A percentile compares a stretch with the other conserved stretches of the same genome.
These are phyloP conservation scores for Pterois miles DNA, from an alignment of 2,797 vertebrate genomes.

Conservation along the genomic window DNA sequence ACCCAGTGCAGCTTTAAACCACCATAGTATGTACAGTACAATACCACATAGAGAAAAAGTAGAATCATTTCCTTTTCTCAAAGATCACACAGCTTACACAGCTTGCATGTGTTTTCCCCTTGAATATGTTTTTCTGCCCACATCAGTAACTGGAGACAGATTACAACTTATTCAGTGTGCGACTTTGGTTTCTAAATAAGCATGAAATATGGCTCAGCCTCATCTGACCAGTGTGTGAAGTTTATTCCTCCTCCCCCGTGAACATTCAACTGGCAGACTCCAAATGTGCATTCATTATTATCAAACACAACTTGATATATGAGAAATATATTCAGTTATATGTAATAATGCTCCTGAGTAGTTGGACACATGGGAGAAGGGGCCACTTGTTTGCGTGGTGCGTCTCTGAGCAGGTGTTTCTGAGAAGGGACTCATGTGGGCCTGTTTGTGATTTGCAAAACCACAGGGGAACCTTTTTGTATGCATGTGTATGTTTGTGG, in stretches of 20 bases:
- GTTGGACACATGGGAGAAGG: not conserved
- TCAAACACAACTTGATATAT: not conserved
- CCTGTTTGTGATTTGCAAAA: constrained; percentile 49
- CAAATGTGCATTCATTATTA: not conserved
- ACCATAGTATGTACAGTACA: not conserved
- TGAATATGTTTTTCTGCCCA: not conserved
- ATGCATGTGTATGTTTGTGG: not conserved
- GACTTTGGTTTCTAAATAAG: not conserved
- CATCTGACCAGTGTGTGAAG: not conserved
- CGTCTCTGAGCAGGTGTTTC: constrained; percentile 58
- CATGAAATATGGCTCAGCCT: not conserved
- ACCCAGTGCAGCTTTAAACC: not conserved
- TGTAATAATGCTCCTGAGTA: not conserved
- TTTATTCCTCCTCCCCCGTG: not conserved
- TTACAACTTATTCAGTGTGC: not conserved
- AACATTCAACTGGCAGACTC: not conserved
- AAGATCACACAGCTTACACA: not conserved
- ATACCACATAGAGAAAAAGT: not conserved
- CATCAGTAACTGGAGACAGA: constrained; percentile 1
- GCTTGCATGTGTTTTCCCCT: not conserved
- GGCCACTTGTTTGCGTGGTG: constrained; percentile 33
- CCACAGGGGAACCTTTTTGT: constrained; percentile 13
- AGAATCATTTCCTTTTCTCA: constrained; percentile 7
- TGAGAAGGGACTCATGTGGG: constrained; percentile 9
- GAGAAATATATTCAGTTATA: not conserved